Base-by-base conservation (phyloP, 2,888 invertebrate species). In the Lagria hirta region DNA sequence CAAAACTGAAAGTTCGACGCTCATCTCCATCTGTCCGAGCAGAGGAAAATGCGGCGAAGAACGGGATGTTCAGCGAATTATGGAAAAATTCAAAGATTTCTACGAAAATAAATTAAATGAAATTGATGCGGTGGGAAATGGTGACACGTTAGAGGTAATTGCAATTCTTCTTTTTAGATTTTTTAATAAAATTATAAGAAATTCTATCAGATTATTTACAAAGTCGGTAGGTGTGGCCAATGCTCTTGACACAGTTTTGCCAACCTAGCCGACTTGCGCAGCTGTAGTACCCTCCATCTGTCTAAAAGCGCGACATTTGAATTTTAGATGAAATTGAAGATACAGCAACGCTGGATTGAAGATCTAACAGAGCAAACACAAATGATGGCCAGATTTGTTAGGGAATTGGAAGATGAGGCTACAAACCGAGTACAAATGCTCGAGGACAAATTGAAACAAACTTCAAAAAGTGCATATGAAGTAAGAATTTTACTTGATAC, bases 321-420 rank as follows among this genome's bases (percentile, higher is more conserved):
- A 35, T 28, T 14, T n/a, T 28, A 34, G 20, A 16, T 80, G 54
- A 84, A 86, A 66, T 70, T 83, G 51, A 71, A 76, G 21, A 75
- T 83, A 43, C 76, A 84, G 52, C 71, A 75, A 47, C 75, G 80
- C 36, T 85, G 84, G 84, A 81, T 86, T 49, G 68, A 74, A 29
- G 83, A 85, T 68, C 72, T 85, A 58, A 76, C 75, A 22, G 81
- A 78, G 15, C 86, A 86, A 71, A 86, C 86, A 68, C 71, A 77
- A 26, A 75, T 84, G 71, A 72, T 87, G 55, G 80, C 80, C 33
- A 75, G 75, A 38, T 80, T 81, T 2, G 81, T 86, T 1, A 79
- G 82, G 61, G 83, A 84, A 57, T 64, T 86, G 56, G 86, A 86
- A 67, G 64, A 71, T 13, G 83, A 84, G 56, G 81, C 84, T 29